A percentile compares a stretch with the other conserved stretches of the same genome.
These are phyloP conservation scores for Sarcophaga subvicina DNA, from an alignment of 2,888 invertebrate species.

Conservation along the genomic window DNA sequence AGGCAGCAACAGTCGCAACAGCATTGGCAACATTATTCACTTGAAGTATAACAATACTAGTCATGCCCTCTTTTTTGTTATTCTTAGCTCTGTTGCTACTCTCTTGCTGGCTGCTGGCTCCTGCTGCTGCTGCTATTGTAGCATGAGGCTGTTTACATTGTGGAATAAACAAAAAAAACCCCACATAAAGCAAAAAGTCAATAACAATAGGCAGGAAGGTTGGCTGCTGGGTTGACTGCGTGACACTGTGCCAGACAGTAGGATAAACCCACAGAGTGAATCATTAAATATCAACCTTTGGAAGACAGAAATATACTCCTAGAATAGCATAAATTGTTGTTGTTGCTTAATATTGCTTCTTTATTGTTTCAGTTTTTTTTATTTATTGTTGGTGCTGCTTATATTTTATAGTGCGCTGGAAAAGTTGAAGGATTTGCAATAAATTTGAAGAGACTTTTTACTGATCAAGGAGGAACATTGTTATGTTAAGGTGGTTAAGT, in stretches of 20 bases:
- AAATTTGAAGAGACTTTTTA: too few relatives aligned
- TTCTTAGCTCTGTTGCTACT: too few relatives aligned
- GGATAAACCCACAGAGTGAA: slow-evolving; percentile 32
- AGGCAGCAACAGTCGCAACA: neutral
- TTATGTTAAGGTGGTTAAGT: too few relatives aligned
- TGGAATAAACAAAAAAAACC: slow-evolving; percentile 18
- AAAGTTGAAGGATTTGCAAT: too few relatives aligned
- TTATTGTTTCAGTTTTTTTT: slow-evolving; percentile 28
- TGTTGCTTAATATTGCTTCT: slow-evolving; percentile 1
- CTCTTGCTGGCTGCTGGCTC: neutral
- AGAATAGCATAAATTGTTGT: slow-evolving; percentile 32
- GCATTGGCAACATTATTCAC: neutral
- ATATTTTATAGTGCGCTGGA: too few relatives aligned
- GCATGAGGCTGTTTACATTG: slow-evolving; percentile 23
- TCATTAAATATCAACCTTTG: slow-evolving; percentile 27
- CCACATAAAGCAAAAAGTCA: slow-evolving; percentile 35
- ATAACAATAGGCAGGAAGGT: neutral
- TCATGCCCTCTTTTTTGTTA: neutral
- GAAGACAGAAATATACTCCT: slow-evolving; percentile 7
- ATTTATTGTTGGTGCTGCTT: neutral
- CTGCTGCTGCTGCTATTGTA: slow-evolving; percentile 20
- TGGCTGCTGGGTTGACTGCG: slow-evolving; percentile 11
- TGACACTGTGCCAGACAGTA: slow-evolving; percentile 20
- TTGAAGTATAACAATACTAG: too few relatives aligned
- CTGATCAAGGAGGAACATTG: too few relatives aligned